Evolutionary conservation across 2,888 invertebrate genomes (phyloP), one percentile per base, ranked within the genome.

Genomic region (Tetramorium bicarinatum): DNA sequence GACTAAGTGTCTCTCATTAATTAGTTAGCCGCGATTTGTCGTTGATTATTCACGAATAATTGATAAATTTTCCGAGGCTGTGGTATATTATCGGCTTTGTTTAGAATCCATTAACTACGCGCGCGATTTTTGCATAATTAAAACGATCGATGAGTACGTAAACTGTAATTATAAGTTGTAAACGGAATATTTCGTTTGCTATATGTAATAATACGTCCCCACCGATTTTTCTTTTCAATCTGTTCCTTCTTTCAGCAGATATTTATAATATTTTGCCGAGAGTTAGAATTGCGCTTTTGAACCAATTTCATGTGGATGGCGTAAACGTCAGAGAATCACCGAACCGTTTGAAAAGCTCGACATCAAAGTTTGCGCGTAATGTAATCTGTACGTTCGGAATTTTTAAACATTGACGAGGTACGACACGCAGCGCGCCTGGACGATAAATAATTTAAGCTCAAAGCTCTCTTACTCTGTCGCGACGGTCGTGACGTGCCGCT

Each of bases 391-490:
- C 80, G 87, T 74, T 49, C 38, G 49, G 29, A 18, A 64, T 85
- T 87, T 85, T 89, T 82, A 89, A 89, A 86, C 77, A 85, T 89
- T 89, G 84, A 89, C 82, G 61, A 86, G 86, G 56, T 47, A n/a
- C 71, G 87, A 87, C 90, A 59, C 77, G 61, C 56, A 69, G 64
- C 61, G 29, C 66, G 79, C 82, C 66, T 41, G 76, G 81, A 81
- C 69, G 84, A 62, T 89, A 89, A 89, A 89, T 85, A 87, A 89
- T 88, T 89, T 89, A 89, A 74, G 88, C 86, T 89, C 86, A 83
- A 88, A 86, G 86, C 80, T 85, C 88, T 85, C 86, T 82, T 72
- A 72, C 80, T 25, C 86, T 76, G 81, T 89, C 80, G 71, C 49
- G 69, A 66, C 62, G 38, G 54, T 69, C 59, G 62, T 62, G 88